phyloP scores from a whole-genome alignment of 2,888 invertebrate genomes.

The Rhorus exstirpatorius region DNA sequence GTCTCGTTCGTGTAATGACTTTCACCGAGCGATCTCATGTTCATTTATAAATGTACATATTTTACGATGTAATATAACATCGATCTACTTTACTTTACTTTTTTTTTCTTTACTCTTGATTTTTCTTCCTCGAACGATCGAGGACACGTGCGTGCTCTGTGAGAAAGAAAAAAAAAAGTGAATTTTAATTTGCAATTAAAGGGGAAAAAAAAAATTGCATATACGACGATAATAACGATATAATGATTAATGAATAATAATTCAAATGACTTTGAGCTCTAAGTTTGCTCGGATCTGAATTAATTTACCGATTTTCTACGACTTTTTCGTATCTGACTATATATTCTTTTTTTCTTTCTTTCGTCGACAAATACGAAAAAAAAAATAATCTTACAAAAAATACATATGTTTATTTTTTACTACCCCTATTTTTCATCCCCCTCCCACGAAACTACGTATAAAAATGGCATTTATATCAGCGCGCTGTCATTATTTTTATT shows the following conservation, averaged over 20 bases:
- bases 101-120: slow-evolving; percentile 1
- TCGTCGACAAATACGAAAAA: slow-evolving; percentile 18
- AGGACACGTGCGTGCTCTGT: slow-evolving; percentile 41
- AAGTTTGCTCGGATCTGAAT: slow-evolving; percentile 28
- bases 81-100: slow-evolving; percentile 9
- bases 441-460: slow-evolving; percentile 37
- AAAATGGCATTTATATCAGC: slow-evolving; percentile 69
- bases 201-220: slow-evolving; percentile 20
- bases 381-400: slow-evolving; percentile 29
- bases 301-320: slow-evolving; percentile 46
- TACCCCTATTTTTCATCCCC: slow-evolving; percentile 40
- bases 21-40: slow-evolving; percentile 56
- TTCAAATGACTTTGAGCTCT: slow-evolving; percentile 19
- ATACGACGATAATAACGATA: slow-evolving; percentile 31
- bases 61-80: slow-evolving; percentile 43
- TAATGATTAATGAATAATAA: slow-evolving; percentile 41
- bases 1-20: slow-evolving; percentile 53
- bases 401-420: slow-evolving; percentile 59
- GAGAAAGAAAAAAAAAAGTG: slow-evolving; percentile 21
- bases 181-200: slow-evolving; percentile 45
- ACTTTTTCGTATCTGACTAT: slow-evolving; percentile 30
- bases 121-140: slow-evolving; percentile 39
- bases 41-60: slow-evolving; percentile 46
- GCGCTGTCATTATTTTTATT: slow-evolving; percentile 52
- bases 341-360: slow-evolving; percentile 17